These are phyloP conservation scores for Grammatotria lemairii DNA, from an alignment of 2,113 vertebrate genomes.

Conservation along the genomic window DNA sequence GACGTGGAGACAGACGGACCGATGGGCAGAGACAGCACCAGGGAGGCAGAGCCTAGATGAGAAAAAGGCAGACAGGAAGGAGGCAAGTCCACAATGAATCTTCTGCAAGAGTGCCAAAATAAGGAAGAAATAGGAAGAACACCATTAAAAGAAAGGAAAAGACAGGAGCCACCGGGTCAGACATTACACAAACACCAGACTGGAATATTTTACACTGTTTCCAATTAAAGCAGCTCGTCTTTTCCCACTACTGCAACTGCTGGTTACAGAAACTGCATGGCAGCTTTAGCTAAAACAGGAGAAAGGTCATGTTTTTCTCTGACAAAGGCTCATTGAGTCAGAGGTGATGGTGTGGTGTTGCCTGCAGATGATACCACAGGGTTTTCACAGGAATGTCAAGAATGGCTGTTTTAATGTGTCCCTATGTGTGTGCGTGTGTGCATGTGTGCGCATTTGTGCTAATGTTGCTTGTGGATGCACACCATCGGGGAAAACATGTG, in stretches of 20 bases:
- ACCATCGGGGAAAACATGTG: constrained; percentile 32
- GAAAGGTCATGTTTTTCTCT: constrained; percentile 13
- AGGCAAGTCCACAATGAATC: constrained; percentile 18
- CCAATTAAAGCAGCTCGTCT: constrained; percentile 11
- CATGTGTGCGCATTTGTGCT: not conserved
- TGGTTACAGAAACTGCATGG: not conserved
- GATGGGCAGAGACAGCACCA: not conserved
- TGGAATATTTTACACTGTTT: constrained; percentile 36
- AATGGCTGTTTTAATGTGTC: constrained; percentile 26
- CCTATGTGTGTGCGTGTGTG: not conserved
- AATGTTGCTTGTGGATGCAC: not conserved
- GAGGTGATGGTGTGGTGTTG: constrained; percentile 7
- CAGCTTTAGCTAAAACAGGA: not conserved
- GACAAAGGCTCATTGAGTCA: constrained; percentile 14
- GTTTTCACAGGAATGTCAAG: constrained; percentile 11
- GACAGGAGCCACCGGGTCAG: constrained; percentile 24
- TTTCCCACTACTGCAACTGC: constrained; percentile 17
- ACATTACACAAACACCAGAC: constrained; percentile 13
- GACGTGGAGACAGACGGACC: not conserved
- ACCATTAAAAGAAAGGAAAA: constrained; percentile 41
- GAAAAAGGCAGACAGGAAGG: constrained; percentile 28
- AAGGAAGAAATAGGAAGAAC: constrained; percentile 8
- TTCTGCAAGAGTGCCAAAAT: not conserved
- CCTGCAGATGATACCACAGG: constrained; percentile 19
- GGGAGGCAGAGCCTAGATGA: not conserved